A percentile compares a stretch with the other conserved stretches of the same genome.
These are phyloP conservation scores for Epinephelus cyanopodus DNA, from an alignment of 2,113 vertebrate genomes.

Conservation along the genomic window DNA sequence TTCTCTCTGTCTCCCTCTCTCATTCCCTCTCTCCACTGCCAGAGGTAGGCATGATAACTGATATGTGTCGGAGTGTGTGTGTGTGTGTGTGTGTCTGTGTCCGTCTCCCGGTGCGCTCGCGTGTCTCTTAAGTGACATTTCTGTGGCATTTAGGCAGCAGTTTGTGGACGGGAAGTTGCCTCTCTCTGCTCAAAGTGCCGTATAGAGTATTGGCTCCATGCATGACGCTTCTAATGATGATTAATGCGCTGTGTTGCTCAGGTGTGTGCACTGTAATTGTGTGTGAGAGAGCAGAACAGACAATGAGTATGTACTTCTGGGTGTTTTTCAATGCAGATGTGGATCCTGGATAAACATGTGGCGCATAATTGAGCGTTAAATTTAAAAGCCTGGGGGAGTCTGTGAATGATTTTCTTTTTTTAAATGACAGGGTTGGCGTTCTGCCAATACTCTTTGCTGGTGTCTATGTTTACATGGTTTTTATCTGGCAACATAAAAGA, in stretches of 20 bases:
- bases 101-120: slow-evolving; percentile 24
- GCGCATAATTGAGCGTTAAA: slow-evolving; percentile 58
- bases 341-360: slow-evolving; percentile 55
- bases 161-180: slow-evolving; percentile 65
- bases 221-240: slow-evolving; percentile 68
- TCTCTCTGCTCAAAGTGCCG: slow-evolving; percentile 66
- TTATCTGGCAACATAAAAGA: slow-evolving; percentile 62
- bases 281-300: slow-evolving; percentile 44
- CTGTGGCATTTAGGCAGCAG: slow-evolving; percentile 69
- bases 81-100: slow-evolving; percentile 47
- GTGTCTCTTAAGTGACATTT: slow-evolving; percentile 67
- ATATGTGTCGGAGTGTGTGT: slow-evolving; percentile 72
- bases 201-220: slow-evolving; percentile 56
- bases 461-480: slow-evolving; percentile 68
- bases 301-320: slow-evolving; percentile 41
- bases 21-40: slow-evolving; percentile 84
- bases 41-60: slow-evolving; percentile 87
- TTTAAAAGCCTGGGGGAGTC: slow-evolving; percentile 38
- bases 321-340: slow-evolving; percentile 60
- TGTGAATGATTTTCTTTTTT: slow-evolving; percentile 12
- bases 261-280: slow-evolving; percentile 65
- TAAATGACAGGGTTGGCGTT: slow-evolving; percentile 53
- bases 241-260: slow-evolving; percentile 67
- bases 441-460: slow-evolving; percentile 34
- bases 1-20: slow-evolving; percentile 79